A percentile compares a stretch with the other conserved stretches of the same genome.
phyloP scores from a whole-genome alignment of 37 sponge, comb jelly and placozoan species.

The Agelas oroides region DNA sequence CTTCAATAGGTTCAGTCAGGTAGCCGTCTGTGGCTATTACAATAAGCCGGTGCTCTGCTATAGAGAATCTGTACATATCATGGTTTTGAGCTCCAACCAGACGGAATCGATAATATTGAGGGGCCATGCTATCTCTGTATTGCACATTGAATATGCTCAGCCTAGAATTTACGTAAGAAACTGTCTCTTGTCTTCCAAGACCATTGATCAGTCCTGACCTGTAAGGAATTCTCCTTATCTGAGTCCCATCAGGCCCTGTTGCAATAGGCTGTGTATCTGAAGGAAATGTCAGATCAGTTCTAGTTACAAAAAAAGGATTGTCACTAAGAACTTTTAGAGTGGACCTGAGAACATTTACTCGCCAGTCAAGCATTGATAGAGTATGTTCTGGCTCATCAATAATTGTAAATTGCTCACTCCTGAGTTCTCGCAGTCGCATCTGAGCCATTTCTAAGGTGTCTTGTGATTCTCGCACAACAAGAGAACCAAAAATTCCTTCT shows the following conservation, averaged over 20 bases:
- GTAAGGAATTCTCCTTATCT: no score
- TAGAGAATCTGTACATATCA: slow-evolving; percentile 56
- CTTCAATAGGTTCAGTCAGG: slow-evolving; percentile 49
- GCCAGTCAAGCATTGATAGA: slow-evolving; percentile 73
- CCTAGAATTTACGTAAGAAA: slow-evolving; percentile 13
- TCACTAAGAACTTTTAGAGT: no score
- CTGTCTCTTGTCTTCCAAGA: slow-evolving; percentile 28
- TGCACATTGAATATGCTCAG: slow-evolving; percentile 51
- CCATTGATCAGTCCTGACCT: slow-evolving; percentile 77
- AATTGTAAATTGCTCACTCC: not conserved
- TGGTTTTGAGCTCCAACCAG: slow-evolving; percentile 65
- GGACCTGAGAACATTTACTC: no score
- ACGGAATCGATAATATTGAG: slow-evolving; percentile 48
- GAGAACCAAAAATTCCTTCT: slow-evolving; percentile 73
- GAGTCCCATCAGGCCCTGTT: no score
- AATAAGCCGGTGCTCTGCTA: slow-evolving; percentile 68
- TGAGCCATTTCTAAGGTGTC: not conserved
- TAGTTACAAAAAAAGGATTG: no score
- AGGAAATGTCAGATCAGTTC: no score
- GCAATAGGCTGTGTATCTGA: no score
- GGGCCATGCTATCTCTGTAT: not conserved
- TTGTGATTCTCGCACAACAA: slow-evolving; percentile 35
- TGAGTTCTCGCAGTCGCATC: not conserved
- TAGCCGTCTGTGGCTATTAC: slow-evolving; percentile 78
- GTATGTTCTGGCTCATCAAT: slow-evolving; percentile 53